phyloP scores from a whole-genome alignment of 2,888 invertebrate species.

The Cylloceria caligata region DNA sequence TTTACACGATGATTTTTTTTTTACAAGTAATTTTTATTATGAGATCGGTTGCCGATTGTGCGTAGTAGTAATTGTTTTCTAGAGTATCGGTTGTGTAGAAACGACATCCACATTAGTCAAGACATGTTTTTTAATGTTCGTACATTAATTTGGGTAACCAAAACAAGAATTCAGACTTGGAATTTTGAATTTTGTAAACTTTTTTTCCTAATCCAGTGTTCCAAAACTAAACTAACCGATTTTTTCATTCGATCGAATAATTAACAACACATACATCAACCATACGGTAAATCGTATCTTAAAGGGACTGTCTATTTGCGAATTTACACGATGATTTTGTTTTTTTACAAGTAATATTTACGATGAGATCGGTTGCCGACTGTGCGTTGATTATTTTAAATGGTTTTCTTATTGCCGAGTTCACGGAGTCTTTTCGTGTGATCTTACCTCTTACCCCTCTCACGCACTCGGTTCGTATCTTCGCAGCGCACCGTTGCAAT shows the following conservation, averaged over 20 bases:
- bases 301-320: not conserved
- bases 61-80: no score
- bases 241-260: not conserved
- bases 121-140: no score
- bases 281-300: not conserved
- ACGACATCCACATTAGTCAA: no score
- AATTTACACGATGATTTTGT: slow-evolving; percentile 7
- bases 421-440: slow-evolving; percentile 39
- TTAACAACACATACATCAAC: not conserved
- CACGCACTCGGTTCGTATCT: slow-evolving; percentile 40
- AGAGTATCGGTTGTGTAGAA: no score
- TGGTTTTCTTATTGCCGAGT: slow-evolving; percentile 66
- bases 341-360: not conserved
- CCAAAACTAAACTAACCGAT: not conserved
- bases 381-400: slow-evolving; percentile 67
- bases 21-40: not conserved
- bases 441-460: slow-evolving; percentile 36
- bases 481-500: slow-evolving; percentile 61
- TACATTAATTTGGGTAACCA: no score
- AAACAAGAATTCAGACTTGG: no score
- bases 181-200: no score
- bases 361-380: slow-evolving; percentile 9
- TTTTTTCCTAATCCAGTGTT: no score
- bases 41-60: slow-evolving; percentile 3
- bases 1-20: slow-evolving; percentile 16